Evolutionary conservation across 2,888 invertebrate species (phyloP).

Genomic region (Caenorhabditis zanzibari): DNA sequence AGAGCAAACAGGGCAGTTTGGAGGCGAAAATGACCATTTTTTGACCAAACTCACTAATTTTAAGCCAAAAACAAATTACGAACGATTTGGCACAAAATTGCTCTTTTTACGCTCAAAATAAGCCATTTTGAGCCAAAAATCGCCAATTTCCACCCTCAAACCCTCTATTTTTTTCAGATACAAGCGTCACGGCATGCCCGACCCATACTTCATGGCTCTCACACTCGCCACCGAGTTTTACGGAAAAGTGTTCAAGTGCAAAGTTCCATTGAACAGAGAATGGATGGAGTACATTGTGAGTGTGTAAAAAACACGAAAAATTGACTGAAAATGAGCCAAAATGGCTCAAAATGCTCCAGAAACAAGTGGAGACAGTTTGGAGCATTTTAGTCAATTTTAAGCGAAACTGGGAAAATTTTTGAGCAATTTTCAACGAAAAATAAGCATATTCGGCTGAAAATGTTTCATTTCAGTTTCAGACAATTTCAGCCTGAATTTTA

Average conservation of each 20-base stretch:
- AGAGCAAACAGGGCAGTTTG: too few species aligned
- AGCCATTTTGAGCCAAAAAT: neutral
- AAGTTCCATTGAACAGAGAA: slow-evolving; percentile 78
- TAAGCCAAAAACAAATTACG: too few species aligned
- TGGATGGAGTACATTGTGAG: slow-evolving; percentile 83
- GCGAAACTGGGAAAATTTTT: neutral
- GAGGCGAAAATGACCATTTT: too few species aligned
- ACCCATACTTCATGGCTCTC: slow-evolving; percentile 75
- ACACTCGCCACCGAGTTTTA: slow-evolving; percentile 75
- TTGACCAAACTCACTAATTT: too few species aligned
- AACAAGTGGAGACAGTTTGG: neutral
- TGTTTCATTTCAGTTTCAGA: too few species aligned
- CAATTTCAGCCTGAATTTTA: too few species aligned
- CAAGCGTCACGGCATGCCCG: slow-evolving; percentile 78
- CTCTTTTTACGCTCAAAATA: too few species aligned
- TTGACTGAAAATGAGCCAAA: neutral
- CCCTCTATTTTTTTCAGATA: slow-evolving; percentile 63
- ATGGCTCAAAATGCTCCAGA: neutral
- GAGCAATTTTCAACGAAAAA: neutral
- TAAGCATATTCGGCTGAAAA: too few species aligned
- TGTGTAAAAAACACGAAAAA: slow-evolving; percentile 13
- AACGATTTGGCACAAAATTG: too few species aligned
- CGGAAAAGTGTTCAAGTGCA: slow-evolving; percentile 78
- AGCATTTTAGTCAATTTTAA: too few species aligned
- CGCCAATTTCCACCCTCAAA: neutral